phyloP scores from a whole-genome alignment of 2,888 invertebrate genomes.

The Eucera pruinosa region DNA sequence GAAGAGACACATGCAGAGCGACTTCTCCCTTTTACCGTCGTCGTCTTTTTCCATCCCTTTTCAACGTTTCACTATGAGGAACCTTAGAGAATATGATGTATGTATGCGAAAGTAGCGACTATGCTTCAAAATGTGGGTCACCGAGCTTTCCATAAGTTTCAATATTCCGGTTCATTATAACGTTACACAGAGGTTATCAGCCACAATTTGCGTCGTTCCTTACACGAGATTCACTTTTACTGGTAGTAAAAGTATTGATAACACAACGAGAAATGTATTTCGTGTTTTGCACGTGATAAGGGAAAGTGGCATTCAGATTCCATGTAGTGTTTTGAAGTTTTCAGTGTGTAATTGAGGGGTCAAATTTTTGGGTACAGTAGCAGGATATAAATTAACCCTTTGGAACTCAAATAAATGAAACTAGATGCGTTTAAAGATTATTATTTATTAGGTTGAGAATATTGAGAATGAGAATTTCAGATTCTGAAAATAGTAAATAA shows the following conservation, averaged over 20 bases:
- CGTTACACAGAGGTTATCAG: background rate
- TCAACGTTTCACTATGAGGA: background rate
- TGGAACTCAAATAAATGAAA: too few species aligned
- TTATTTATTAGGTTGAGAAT: too few species aligned
- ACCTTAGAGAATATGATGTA: constrained; percentile 7
- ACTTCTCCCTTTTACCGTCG: background rate
- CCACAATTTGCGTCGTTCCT: background rate
- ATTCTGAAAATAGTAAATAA: too few species aligned
- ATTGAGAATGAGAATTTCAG: too few species aligned
- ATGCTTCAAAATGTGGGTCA: constrained; percentile 19
- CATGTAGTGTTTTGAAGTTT: too few species aligned
- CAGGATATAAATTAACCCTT: too few species aligned
- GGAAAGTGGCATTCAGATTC: too few species aligned
- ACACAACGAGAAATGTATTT: background rate
- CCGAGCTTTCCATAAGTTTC: constrained; percentile 12
- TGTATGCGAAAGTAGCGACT: constrained; percentile 5
- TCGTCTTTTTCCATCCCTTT: background rate
- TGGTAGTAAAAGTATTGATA: too few species aligned
- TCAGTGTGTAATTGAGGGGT: too few species aligned
- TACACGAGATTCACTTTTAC: background rate
- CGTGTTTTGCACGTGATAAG: too few species aligned
- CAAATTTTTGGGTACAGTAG: too few species aligned
- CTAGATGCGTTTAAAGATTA: too few species aligned
- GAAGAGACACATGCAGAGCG: background rate
- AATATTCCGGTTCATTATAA: constrained; percentile 6